Percentiles rank a stretch among this genome's conserved stretches.
These are phyloP conservation scores for Chaenogobius annularis DNA, from an alignment of 2,113 vertebrate genomes.

Conservation along the genomic window DNA sequence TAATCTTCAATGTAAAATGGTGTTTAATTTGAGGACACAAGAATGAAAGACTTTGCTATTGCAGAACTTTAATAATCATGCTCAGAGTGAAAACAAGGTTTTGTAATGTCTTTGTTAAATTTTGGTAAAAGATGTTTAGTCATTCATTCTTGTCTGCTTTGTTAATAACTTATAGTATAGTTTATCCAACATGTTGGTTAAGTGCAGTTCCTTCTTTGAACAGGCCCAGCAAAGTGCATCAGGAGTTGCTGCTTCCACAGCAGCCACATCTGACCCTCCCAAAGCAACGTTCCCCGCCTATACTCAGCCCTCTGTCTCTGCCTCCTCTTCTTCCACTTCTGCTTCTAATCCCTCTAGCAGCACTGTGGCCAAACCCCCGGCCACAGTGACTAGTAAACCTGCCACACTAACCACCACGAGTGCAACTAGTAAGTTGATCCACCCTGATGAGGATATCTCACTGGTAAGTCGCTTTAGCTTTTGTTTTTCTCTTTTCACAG, in stretches of 20 bases:
- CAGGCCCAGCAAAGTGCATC: constrained; percentile 91
- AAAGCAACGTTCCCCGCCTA: constrained; percentile 99
- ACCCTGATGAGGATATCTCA: constrained; percentile 99
- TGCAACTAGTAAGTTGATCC: constrained; percentile 99
- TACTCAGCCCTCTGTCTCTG: constrained; percentile 90
- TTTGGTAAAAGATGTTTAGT: background rate
- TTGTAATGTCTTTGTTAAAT: background rate
- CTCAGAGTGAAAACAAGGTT: background rate
- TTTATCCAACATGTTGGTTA: background rate
- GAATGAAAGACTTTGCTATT: background rate
- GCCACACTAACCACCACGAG: constrained; percentile 96
- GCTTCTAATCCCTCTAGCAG: constrained; percentile 93
- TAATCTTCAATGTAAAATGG: background rate
- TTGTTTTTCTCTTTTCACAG: constrained; percentile 77
- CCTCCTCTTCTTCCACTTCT: constrained; percentile 84
- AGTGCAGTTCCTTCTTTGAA: constrained; percentile 42
- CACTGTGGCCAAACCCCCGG: constrained; percentile 91
- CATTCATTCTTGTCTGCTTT: background rate
- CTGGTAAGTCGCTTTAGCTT: constrained; percentile 91
- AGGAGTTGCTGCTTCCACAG: constrained; percentile 86
- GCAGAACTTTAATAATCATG: background rate
- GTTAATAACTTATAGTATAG: background rate
- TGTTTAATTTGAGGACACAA: background rate
- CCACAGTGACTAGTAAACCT: constrained; percentile 97
- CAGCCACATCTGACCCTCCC: constrained; percentile 86